Percentiles rank a stretch among this genome's conserved stretches.
Evolutionary conservation across 2,888 invertebrate species (phyloP).

Genomic region (Malthinus seriepunctatus): DNA sequence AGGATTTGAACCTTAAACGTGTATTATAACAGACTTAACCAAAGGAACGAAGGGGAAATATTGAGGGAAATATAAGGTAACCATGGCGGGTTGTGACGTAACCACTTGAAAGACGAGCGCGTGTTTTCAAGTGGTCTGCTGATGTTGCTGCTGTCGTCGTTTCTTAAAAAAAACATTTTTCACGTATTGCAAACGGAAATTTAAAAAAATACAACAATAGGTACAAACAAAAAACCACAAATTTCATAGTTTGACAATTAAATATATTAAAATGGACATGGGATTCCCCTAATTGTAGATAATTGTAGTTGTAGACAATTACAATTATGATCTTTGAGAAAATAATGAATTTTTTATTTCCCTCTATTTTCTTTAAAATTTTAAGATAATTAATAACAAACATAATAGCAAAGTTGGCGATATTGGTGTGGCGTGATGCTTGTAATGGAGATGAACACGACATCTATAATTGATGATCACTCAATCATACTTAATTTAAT

Average conservation of each 20-base stretch:
- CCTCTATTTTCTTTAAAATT: too few relatives aligned
- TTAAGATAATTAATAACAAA: too few relatives aligned
- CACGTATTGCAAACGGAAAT: too few relatives aligned
- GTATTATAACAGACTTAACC: slow-evolving; percentile 7
- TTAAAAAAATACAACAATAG: too few relatives aligned
- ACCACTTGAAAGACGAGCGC: slow-evolving; percentile 48
- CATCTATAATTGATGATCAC: slow-evolving; percentile 33
- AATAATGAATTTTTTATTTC: too few relatives aligned
- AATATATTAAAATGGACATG: too few relatives aligned
- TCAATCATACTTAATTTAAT: slow-evolving; percentile 40
- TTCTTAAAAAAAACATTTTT: slow-evolving; percentile 1
- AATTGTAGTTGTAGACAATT: too few relatives aligned
- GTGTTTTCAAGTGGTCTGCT: slow-evolving; percentile 47
- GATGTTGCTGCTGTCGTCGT: slow-evolving; percentile 24
- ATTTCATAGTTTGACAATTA: too few relatives aligned
- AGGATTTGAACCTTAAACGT: not conserved
- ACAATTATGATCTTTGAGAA: too few relatives aligned
- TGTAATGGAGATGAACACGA: slow-evolving; percentile 25
- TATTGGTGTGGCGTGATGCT: slow-evolving; percentile 28
- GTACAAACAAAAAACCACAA: too few relatives aligned
- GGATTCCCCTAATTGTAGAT: too few relatives aligned
- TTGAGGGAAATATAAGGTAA: slow-evolving; percentile 30
- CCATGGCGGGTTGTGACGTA: slow-evolving; percentile 40
- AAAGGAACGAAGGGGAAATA: slow-evolving; percentile 18
- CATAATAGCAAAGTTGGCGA: too few relatives aligned